A percentile compares a stretch with the other conserved stretches of the same genome.
Conservation (phyloP, 2,888 invertebrate species). For the Cosmorhoe ocellata region DNA sequence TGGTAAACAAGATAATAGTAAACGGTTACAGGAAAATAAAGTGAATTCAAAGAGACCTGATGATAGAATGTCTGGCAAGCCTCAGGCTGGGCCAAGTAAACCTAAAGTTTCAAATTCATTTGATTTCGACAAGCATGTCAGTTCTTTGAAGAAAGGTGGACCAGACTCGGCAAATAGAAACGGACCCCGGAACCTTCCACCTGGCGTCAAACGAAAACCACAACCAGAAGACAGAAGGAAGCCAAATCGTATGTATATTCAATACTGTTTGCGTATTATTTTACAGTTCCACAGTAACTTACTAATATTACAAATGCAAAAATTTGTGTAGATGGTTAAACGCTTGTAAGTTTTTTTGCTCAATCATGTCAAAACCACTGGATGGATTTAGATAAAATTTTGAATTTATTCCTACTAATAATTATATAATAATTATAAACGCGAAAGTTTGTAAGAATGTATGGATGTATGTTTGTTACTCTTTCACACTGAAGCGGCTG, state of each 20-base stretch:
- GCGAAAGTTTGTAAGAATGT: too few relatives aligned
- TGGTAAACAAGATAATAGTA: conserved; percentile 38
- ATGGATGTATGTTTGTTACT: too few relatives aligned
- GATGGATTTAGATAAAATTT: too few relatives aligned
- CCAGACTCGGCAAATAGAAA: conserved; percentile 35
- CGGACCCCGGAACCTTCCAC: conserved; percentile 71
- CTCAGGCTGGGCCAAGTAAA: conserved; percentile 57
- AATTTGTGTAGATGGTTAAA: too few relatives aligned
- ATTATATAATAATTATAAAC: too few relatives aligned
- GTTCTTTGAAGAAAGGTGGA: conserved; percentile 50
- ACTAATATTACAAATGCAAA: too few relatives aligned
- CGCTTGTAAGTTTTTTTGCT: too few relatives aligned
- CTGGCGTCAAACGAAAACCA: conserved; percentile 67
- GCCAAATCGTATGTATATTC: conserved; percentile 59
- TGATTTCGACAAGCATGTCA: conserved; percentile 75
- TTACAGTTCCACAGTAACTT: too few relatives aligned
- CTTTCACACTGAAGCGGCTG: too few relatives aligned
- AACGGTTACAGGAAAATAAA: conserved; percentile 46
- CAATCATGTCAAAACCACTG: too few relatives aligned
- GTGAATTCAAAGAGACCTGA: conserved; percentile 51
- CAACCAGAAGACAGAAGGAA: conserved; percentile 55
- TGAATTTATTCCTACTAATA: too few relatives aligned
- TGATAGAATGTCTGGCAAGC: conserved; percentile 46
- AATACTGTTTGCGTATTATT: too few relatives aligned
- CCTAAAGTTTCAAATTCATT: conserved; percentile 56